A percentile compares a stretch with the other conserved stretches of the same genome.
Evolutionary conservation across 2,113 vertebrate genomes (phyloP).

Genomic region (Brachypodius melanocephalos): DNA sequence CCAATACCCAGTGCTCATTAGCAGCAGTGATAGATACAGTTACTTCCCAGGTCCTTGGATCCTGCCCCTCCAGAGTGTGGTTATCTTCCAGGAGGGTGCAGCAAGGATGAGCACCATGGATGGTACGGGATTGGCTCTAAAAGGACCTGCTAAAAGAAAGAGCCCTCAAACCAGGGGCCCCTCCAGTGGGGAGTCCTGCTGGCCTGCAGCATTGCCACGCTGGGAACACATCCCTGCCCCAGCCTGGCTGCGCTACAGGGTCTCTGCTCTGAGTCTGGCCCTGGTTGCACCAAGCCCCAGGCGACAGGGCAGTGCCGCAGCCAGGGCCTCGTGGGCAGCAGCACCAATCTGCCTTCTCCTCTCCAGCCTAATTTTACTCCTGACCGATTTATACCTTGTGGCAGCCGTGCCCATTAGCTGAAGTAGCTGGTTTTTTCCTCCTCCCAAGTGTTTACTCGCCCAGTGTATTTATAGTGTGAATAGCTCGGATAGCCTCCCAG

Average conservation of each 20-base stretch:
- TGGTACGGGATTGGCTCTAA: not conserved
- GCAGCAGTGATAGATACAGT: not conserved
- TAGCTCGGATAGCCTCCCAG: conserved; percentile 6
- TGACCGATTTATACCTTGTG: not conserved
- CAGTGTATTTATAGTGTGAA: conserved; percentile 2
- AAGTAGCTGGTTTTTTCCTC: not conserved
- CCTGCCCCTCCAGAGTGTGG: not conserved
- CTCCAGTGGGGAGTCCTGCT: not conserved
- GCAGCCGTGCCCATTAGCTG: conserved; percentile 16
- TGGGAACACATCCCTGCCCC: not conserved
- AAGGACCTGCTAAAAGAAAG: not conserved
- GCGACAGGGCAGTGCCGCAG: not conserved
- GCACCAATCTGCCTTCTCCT: not conserved
- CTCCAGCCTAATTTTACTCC: conserved; percentile 32
- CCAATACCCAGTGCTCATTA: not conserved
- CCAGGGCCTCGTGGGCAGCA: not conserved
- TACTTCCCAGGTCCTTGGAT: not conserved
- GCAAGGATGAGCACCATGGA: not conserved
- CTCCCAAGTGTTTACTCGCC: not conserved
- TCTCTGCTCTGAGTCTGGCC: accelerated
- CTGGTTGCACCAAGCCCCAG: not conserved
- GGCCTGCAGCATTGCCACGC: accelerated
- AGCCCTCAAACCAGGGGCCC: not conserved
- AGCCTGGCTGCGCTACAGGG: accelerated
- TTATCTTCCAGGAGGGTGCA: not conserved